Percentiles rank a stretch among this genome's conserved stretches.
Conservation (phyloP, 2,888 invertebrate species). For the Acronicta aceris region DNA sequence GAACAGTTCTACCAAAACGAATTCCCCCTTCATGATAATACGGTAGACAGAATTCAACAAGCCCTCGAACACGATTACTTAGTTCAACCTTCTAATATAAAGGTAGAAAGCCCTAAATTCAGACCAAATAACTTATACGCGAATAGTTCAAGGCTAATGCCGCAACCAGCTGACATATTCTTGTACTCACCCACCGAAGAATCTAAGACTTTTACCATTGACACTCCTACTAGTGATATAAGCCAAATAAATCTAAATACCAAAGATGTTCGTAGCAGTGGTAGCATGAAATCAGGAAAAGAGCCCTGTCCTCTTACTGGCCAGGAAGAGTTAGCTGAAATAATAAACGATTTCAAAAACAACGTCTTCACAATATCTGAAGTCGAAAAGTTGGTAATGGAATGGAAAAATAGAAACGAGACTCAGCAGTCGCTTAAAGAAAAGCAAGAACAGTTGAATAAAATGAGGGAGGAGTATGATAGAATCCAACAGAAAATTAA, state of each 20-base stretch:
- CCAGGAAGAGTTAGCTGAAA: constrained; percentile 95
- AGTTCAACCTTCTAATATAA: constrained; percentile 90
- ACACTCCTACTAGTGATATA: constrained; percentile 86
- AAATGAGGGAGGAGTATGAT: constrained; percentile 95
- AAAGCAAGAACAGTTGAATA: constrained; percentile 94
- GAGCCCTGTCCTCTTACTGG: constrained; percentile 81
- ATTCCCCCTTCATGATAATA: constrained; percentile 74
- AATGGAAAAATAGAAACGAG: constrained; percentile 96
- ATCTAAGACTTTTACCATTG: constrained; percentile 82
- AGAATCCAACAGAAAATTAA: constrained; percentile 94
- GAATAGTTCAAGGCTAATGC: constrained; percentile 81
- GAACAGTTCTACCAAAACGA: constrained; percentile 88
- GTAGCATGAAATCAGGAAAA: constrained; percentile 82
- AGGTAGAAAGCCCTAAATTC: constrained; percentile 87
- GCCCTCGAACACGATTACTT: constrained; percentile 89
- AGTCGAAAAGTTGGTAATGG: constrained; percentile 95
- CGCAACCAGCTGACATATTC: constrained; percentile 82
- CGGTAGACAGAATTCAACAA: constrained; percentile 81
- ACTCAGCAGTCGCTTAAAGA: constrained; percentile 96
- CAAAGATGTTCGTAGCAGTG: constrained; percentile 80
- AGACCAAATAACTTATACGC: constrained; percentile 85
- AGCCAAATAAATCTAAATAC: constrained; percentile 83
- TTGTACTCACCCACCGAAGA: constrained; percentile 87
- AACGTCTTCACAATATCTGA: constrained; percentile 95
- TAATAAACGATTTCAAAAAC: constrained; percentile 96